These are phyloP conservation scores for Eupithecia exiguata DNA, from an alignment of 2,888 invertebrate genomes.

Conservation along the genomic window DNA sequence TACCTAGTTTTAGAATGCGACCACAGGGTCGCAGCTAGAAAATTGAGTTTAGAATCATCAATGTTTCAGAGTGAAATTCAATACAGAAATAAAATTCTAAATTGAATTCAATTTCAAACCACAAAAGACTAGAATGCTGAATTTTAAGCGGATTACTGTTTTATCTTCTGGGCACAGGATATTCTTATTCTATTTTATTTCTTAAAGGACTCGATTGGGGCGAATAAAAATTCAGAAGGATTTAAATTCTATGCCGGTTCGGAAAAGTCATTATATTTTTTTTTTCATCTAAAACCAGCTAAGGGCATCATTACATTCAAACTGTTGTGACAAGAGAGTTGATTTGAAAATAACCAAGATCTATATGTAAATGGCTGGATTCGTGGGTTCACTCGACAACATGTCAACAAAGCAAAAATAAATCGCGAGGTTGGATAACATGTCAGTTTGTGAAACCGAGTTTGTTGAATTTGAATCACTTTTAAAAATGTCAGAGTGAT, in stretches of 20 bases:
- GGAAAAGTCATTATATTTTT: neutral
- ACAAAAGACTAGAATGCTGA: slow-evolving; percentile 9
- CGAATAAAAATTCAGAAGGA: slow-evolving; percentile 6
- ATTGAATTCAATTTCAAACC: neutral
- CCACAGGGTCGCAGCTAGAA: neutral
- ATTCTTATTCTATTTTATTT: neutral
- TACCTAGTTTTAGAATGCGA: neutral
- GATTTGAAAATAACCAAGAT: neutral
- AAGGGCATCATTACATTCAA: neutral
- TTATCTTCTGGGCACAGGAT: slow-evolving; percentile 5
- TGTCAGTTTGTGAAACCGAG: slow-evolving; percentile 34
- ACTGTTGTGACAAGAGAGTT: neutral
- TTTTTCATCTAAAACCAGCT: neutral
- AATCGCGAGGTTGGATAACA: slow-evolving; percentile 20
- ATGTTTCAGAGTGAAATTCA: neutral
- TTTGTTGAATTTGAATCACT: slow-evolving; percentile 27
- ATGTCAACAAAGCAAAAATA: slow-evolving; percentile 31
- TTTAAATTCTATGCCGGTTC: neutral
- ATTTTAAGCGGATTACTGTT: slow-evolving; percentile 7
- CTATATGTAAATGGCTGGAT: slow-evolving; percentile 15
- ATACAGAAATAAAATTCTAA: slow-evolving; percentile 1
- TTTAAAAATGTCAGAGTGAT: neutral
- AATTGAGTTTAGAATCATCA: neutral
- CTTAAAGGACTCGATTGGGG: neutral
- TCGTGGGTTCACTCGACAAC: neutral